Conservation (phyloP, 1,140 invertebrate species). For the Drosophila pachea region DNA sequence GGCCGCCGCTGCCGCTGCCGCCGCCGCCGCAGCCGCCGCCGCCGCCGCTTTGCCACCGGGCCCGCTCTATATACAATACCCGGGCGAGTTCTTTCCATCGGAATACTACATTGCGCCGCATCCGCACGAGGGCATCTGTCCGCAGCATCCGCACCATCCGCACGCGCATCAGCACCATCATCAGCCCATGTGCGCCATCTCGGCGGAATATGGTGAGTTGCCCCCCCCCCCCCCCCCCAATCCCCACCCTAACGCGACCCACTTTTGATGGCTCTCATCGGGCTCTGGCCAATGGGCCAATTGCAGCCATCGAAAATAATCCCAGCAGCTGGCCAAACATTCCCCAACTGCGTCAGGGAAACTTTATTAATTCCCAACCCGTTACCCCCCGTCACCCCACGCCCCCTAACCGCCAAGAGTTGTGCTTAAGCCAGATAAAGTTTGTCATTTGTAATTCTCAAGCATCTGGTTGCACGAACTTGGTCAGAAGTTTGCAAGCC, state of each 20-base stretch:
- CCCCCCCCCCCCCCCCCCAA: neutral
- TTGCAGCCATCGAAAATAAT: constrained; percentile 53
- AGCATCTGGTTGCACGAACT: too few species aligned
- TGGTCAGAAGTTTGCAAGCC: too few species aligned
- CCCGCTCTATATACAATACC: constrained; percentile 73
- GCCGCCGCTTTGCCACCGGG: constrained; percentile 49
- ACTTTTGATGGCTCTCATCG: constrained; percentile 8
- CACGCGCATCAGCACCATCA: constrained; percentile 67
- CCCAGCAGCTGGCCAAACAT: constrained; percentile 35
- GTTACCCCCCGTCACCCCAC: too few species aligned
- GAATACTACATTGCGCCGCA: constrained; percentile 76
- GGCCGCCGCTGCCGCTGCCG: neutral
- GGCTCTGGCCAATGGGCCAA: too few species aligned
- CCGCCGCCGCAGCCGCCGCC: constrained; percentile 6
- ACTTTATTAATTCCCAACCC: constrained; percentile 53
- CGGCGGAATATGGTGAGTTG: constrained; percentile 76
- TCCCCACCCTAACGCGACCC: too few species aligned
- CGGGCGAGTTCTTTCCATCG: constrained; percentile 74
- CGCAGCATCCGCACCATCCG: constrained; percentile 75
- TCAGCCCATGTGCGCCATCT: constrained; percentile 76
- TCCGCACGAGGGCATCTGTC: constrained; percentile 76
- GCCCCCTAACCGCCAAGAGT: too few species aligned
- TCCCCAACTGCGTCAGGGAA: constrained; percentile 56
- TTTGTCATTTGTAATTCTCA: neutral
- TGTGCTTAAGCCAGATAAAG: constrained; percentile 42